Base-by-base conservation (phyloP, 2,888 invertebrate genomes). In the Lagria hirta region DNA sequence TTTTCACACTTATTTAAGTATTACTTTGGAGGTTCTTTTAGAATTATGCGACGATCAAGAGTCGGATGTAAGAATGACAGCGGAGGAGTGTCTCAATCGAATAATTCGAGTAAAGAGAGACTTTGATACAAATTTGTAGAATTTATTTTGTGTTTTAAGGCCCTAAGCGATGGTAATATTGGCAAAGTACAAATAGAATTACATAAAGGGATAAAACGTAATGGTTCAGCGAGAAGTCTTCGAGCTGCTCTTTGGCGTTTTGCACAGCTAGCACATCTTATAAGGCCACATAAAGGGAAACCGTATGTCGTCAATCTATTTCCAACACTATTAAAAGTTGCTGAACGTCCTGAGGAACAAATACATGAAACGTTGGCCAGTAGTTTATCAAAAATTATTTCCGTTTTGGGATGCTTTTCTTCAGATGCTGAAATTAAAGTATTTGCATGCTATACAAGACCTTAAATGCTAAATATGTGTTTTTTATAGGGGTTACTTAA, bases 181-280 rank as follows among this genome's bases (percentile, higher is more conserved):
- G 81, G 83, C 14, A 82, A 87, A 60, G 78, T 91, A 37, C 83
- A 87, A 61, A 82, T 88, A 61, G 89, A 89, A 68, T 73, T 92
- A 24, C 88, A 86, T 63, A 85, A 86, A 55, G 88, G 87, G 72
- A 86, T 91, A 26, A 87, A 88, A 66, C 83, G 83, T 62, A 89
- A 89, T 70, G 86, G 87, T 2, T 65, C 77, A 20, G 76, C 82
- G 1, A 77, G 88, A 44, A 82, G 84, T 17, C 68, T 92, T 28
- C 75, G 86, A 53, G 86, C 87, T 29, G 88, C 90, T 15, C 71
- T 92, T 3, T 82, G 80, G 73, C 73, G 87, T 47, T 90, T 91
- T 71, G 81, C 85, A 1, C 80, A 86, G 58, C 78, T 90, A 53
- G 82, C 84, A 51, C 83, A 85, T 54, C 77, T 83, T 52, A 88